A percentile compares a stretch with the other conserved stretches of the same genome.
phyloP scores from a whole-genome alignment of 2,888 invertebrate genomes.

The Acronicta psi region DNA sequence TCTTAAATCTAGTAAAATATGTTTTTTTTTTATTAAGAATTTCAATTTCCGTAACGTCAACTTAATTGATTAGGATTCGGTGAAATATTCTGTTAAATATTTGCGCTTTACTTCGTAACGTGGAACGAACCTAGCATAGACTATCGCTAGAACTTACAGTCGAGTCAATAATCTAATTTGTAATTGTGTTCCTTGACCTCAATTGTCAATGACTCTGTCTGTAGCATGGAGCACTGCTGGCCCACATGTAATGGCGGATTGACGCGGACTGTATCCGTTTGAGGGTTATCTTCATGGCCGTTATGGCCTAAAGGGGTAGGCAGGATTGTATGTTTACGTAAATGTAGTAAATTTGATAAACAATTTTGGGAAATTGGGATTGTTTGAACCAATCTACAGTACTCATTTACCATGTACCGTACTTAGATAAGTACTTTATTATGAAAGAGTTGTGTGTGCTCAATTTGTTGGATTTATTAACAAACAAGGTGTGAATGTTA shows the following conservation, averaged over 20 bases:
- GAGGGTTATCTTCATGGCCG: slow-evolving; percentile 2
- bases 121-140: slow-evolving; percentile 24
- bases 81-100: not conserved
- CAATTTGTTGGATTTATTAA: too few species aligned
- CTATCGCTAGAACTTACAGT: slow-evolving; percentile 41
- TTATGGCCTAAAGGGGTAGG: not conserved
- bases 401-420: too few species aligned
- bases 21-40: too few species aligned
- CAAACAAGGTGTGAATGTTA: too few species aligned
- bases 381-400: too few species aligned
- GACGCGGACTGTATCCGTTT: slow-evolving; percentile 4
- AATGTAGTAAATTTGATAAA: too few species aligned
- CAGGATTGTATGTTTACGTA: not conserved
- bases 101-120: not conserved
- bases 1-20: too few species aligned
- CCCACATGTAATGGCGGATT: slow-evolving; percentile 28
- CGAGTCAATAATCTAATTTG: slow-evolving; percentile 73
- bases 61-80: not conserved
- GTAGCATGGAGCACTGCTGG: slow-evolving; percentile 32
- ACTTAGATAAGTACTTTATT: too few species aligned
- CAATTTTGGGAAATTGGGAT: too few species aligned
- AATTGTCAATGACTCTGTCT: slow-evolving; percentile 62
- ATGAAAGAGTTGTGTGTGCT: too few species aligned
- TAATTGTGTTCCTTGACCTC: slow-evolving; percentile 75
- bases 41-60: not conserved